Base-by-base conservation (phyloP, 2,888 invertebrate genomes). In the Parasteatoda lunata region DNA sequence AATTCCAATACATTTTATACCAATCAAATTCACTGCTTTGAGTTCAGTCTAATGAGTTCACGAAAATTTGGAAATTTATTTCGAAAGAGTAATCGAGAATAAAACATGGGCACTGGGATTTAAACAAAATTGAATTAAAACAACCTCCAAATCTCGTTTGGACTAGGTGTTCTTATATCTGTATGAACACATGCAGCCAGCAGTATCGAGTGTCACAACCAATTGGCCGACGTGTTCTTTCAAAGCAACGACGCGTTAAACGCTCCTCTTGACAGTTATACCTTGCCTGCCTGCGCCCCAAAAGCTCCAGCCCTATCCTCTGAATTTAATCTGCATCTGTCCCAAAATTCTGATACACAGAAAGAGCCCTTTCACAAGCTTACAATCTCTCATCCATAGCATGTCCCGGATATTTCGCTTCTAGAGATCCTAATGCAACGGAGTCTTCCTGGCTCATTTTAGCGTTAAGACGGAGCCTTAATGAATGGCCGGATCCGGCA, bases 301-400 rank as follows among this genome's bases (percentile, higher is more conserved):
- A 76, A 82, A 64, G 70, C 51, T 69, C 69, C 70, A 47, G 52
- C 65, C 70, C 66, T 68, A 68, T 72, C 59, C 45, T 76, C 45
- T 4, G 47, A 69, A 72, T 83, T 77, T 83, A 83, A 83, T 83
- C 83, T 83, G 71, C 83, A 83, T 83, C 71, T 83, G 77, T 52
- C 52, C 83, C 51, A 66, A 65, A 82, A 82, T 64, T 76, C 70
- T 8, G 45, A 15, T n/a, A 49, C 48, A 70, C 66, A 30, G 73
- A 64, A 73, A 72, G 64, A 45, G 77, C 69, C 68, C 69, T 77
- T 77, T 69, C 30, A 30, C 45, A 45, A 45, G 68, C 68, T 66
- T 52, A 49, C 66, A 65, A 11, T n/a, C 47, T 48, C 49, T n/a
- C n/a, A 47, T n/a, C 49, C 52, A 15, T 11, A 51, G 52, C 9